Conservation (phyloP, 2,888 invertebrate species). For the Drosophila tanythrix region DNA sequence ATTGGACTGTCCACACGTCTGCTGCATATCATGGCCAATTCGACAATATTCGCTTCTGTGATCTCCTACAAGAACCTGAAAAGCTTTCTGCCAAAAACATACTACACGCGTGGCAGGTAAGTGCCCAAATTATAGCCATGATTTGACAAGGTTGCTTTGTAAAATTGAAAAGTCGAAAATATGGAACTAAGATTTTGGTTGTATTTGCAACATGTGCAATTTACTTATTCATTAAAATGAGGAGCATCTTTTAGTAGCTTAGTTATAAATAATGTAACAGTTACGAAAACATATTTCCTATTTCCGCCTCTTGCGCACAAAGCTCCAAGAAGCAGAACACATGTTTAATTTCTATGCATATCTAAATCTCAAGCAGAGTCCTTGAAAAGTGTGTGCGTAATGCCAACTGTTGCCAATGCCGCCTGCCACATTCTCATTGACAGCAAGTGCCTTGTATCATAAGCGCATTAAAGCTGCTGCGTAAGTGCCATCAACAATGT, state of each 20-base stretch:
- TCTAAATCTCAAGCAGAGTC: slow-evolving; percentile 11
- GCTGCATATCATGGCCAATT: slow-evolving; percentile 83
- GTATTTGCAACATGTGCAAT: too few relatives aligned
- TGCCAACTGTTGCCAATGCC: slow-evolving; percentile 60
- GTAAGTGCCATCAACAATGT: slow-evolving; percentile 32
- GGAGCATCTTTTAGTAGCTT: not conserved
- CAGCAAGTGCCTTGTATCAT: slow-evolving; percentile 42
- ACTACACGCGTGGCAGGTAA: slow-evolving; percentile 85
- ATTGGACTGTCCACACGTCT: slow-evolving; percentile 82
- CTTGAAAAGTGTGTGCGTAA: slow-evolving; percentile 14
- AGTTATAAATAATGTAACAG: not conserved
- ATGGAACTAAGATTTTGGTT: not conserved
- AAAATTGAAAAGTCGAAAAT: not conserved
- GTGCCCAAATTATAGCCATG: slow-evolving; percentile 23
- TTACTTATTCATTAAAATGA: too few relatives aligned
- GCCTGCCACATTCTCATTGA: slow-evolving; percentile 14
- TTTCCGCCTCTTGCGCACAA: not conserved
- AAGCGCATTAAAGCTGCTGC: slow-evolving; percentile 64
- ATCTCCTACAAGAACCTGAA: slow-evolving; percentile 85
- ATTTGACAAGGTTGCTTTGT: not conserved
- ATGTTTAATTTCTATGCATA: slow-evolving; percentile 18
- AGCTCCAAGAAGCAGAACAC: not conserved
- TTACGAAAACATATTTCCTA: not conserved
- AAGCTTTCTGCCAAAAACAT: slow-evolving; percentile 84
- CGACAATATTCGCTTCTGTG: slow-evolving; percentile 84